Evolutionary conservation across 2,113 vertebrate genomes (phyloP), one percentile per base, ranked within the genome.

Genomic region (Rhynchopsitta pachyrhyncha): DNA sequence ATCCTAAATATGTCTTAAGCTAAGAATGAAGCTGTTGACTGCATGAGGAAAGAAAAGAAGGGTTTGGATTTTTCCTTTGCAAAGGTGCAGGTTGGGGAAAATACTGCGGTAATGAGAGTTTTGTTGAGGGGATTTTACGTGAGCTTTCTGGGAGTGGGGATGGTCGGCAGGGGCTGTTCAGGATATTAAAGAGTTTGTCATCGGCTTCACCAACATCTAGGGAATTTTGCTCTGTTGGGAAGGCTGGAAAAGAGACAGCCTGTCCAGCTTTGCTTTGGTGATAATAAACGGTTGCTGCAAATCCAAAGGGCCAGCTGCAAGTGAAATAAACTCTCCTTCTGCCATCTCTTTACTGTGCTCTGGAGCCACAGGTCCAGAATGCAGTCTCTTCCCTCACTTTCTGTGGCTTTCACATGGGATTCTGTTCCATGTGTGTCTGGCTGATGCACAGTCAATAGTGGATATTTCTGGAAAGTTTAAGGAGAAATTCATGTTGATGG

Each of bases 1-100:
- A 95, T 97, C 92, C 89, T 88, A 82, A 69, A 88, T 92, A 84
- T 60, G 66, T 96, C 49, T 92, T 89, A 88, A 68, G 46, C 49
- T 83, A 88, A 89, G 88, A 87, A 92, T 15, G 14, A 86, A 92
- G 64, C 47, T 82, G 47, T 90, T 93, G 96, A 94, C 63, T 75
- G 63, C 47, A 44, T 70, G 35, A 60, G 50, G 46, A 91, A 82
- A 15, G 11, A 69, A 75, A 75, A 62, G 13, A 24, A 35, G 6
- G 1, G 3, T 10, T 41, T 64, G 57, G 22, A 7, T 28, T 8
- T 44, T 81, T 42, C 18, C 22, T 35, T 35, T 76, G 53, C 47
- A 78, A 4, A 87, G 19, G 27, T 63, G 23, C 29, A 87, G 12
- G 49, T 11, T 41, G 41, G 27, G 18, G 19, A 79, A 86, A 81